Conservation (phyloP, 2,113 vertebrate genomes). For the Varanus komodoensis region DNA sequence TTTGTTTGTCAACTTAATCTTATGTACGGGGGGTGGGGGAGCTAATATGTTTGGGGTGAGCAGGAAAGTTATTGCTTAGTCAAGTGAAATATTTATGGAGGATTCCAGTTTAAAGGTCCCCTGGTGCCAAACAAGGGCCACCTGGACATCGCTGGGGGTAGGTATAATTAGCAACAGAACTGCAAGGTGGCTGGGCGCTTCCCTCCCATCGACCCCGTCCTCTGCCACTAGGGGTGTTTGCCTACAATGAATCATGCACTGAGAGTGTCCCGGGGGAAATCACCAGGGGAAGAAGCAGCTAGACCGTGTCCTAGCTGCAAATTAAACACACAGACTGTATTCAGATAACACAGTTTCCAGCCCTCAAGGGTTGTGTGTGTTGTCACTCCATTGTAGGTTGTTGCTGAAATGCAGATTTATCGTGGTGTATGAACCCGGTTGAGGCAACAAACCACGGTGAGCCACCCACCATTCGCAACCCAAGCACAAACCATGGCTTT, state of each 20-base stretch:
- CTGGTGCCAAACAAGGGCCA: background rate
- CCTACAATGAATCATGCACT: background rate
- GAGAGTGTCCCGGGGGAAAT: background rate
- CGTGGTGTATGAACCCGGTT: no score
- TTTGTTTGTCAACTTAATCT: background rate
- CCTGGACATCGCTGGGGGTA: background rate
- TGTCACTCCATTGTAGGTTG: no score
- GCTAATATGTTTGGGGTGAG: background rate
- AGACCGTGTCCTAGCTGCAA: background rate
- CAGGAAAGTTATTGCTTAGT: background rate
- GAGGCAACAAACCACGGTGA: no score
- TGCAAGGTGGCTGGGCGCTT: no score
- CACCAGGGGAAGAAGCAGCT: background rate
- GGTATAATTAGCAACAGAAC: background rate
- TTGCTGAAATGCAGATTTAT: no score
- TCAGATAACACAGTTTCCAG: no score
- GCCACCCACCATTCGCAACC: no score
- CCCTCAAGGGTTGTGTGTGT: no score
- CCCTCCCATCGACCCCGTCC: background rate
- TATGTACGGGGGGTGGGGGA: background rate
- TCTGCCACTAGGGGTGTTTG: background rate
- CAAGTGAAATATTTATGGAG: background rate
- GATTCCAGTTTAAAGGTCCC: background rate
- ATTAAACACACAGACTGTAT: background rate
- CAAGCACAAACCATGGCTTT: no score